Conservation (phyloP, 2,113 vertebrate species). For the Psilopsiagon aurifrons region DNA sequence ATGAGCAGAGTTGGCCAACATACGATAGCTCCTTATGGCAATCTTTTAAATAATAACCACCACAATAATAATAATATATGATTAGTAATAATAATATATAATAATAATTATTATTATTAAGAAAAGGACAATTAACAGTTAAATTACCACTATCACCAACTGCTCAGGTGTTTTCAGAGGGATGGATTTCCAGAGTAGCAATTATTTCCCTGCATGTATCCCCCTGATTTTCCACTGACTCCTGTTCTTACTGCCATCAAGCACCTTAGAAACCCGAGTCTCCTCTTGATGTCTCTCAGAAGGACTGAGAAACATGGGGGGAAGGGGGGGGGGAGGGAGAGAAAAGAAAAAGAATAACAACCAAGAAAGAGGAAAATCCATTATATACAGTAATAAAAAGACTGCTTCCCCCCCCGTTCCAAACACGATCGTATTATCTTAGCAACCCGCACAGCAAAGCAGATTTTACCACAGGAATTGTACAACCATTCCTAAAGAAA, state of each 20-base stretch:
- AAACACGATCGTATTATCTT: slow-evolving; percentile 57
- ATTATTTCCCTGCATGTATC: not conserved
- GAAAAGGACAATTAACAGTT: not conserved
- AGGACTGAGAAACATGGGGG: not conserved
- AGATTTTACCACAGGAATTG: slow-evolving; percentile 59
- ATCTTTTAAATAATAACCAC: not conserved
- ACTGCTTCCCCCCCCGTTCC: slow-evolving; percentile 37
- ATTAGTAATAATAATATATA: not conserved
- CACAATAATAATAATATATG: not conserved
- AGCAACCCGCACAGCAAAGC: slow-evolving; percentile 53
- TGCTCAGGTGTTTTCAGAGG: not conserved
- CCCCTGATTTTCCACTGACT: not conserved
- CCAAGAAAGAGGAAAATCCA: slow-evolving; percentile 65
- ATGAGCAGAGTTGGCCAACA: not conserved
- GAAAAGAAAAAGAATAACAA: not conserved
- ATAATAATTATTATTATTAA: not conserved
- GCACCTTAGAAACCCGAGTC: not conserved
- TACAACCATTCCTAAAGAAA: slow-evolving; percentile 56
- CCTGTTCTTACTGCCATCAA: not conserved
- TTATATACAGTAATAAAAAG: slow-evolving; percentile 61
- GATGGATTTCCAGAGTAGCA: not conserved
- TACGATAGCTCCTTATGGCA: accelerated
- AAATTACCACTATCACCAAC: not conserved
- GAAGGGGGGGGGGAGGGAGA: not conserved
- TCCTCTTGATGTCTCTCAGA: not conserved